phyloP scores from a whole-genome alignment of 2,113 vertebrate genomes.

The Sturnus vulgaris region DNA sequence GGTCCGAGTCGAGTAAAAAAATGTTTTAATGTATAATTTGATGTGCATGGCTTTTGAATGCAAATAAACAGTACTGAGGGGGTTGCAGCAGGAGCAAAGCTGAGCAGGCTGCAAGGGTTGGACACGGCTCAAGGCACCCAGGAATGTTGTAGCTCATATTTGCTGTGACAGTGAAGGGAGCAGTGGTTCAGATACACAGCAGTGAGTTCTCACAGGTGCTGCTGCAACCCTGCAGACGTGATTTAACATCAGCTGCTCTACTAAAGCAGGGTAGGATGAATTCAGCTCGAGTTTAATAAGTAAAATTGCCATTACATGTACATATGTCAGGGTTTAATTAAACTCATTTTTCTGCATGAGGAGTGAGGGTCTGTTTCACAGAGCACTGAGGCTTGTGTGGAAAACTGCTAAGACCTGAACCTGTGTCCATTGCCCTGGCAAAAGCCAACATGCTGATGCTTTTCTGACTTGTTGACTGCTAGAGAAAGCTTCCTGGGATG shows the following conservation, averaged over 20 bases:
- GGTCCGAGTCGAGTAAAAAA: background rate
- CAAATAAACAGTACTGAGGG: background rate
- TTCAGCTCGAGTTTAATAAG: background rate
- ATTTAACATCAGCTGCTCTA: background rate
- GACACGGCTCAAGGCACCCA: background rate
- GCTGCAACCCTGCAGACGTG: background rate
- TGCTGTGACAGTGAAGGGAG: background rate
- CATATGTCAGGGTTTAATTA: background rate
- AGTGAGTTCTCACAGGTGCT: background rate
- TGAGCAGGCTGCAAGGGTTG: background rate
- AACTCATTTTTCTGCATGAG: background rate
- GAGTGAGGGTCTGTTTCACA: background rate
- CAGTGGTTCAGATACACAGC: rapidly evolving
- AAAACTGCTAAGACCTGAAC: background rate
- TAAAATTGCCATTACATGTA: background rate
- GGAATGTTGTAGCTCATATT: background rate
- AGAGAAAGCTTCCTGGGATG: background rate
- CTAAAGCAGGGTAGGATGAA: background rate
- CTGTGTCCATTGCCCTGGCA: background rate
- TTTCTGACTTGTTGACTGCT: background rate
- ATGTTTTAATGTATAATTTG: background rate
- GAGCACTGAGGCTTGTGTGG: background rate
- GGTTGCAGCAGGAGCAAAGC: background rate
- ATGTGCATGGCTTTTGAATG: background rate
- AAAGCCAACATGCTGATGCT: background rate